phyloP scores from a whole-genome alignment of 2,888 invertebrate species.

The Nemotelus nigrinus region DNA sequence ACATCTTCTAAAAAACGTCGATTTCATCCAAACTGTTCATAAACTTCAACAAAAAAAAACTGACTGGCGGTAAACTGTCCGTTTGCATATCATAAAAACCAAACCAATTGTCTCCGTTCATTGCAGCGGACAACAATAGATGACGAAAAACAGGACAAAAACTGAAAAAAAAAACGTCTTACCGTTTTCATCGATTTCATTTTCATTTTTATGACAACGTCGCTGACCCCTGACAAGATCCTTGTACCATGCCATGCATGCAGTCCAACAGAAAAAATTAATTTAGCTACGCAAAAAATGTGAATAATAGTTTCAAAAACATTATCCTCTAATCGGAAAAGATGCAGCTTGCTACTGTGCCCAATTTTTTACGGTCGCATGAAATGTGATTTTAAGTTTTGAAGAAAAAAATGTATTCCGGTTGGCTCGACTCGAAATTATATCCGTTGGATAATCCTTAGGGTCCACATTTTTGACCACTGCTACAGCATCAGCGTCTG shows the following conservation, averaged over 20 bases:
- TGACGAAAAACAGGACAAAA: neutral
- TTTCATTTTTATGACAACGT: slow-evolving; percentile 39
- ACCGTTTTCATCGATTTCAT: slow-evolving; percentile 38
- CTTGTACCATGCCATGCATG: neutral
- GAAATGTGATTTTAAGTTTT: slow-evolving; percentile 26
- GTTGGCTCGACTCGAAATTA: neutral
- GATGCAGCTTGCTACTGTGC: slow-evolving; percentile 38
- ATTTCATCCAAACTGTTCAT: neutral
- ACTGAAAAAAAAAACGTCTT: neutral
- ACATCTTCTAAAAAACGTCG: slow-evolving; percentile 11
- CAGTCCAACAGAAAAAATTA: slow-evolving; percentile 3
- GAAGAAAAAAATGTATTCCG: slow-evolving; percentile 1
- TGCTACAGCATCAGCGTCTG: slow-evolving; percentile 13
- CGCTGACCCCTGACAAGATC: slow-evolving; percentile 38
- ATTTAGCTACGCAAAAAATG: slow-evolving; percentile 18
- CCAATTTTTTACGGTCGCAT: slow-evolving; percentile 37
- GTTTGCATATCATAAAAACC: slow-evolving; percentile 41
- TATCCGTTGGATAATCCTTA: slow-evolving; percentile 23
- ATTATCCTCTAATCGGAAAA: neutral
- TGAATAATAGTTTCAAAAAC: neutral
- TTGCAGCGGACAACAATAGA: slow-evolving; percentile 13
- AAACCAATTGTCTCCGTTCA: slow-evolving; percentile 11
- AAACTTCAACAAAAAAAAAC: neutral
- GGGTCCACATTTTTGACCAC: slow-evolving; percentile 33
- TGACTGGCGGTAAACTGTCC: slow-evolving; percentile 5